A percentile compares a stretch with the other conserved stretches of the same genome.
phyloP scores from a whole-genome alignment of 2,113 vertebrate genomes.

The Stercorarius parasiticus region DNA sequence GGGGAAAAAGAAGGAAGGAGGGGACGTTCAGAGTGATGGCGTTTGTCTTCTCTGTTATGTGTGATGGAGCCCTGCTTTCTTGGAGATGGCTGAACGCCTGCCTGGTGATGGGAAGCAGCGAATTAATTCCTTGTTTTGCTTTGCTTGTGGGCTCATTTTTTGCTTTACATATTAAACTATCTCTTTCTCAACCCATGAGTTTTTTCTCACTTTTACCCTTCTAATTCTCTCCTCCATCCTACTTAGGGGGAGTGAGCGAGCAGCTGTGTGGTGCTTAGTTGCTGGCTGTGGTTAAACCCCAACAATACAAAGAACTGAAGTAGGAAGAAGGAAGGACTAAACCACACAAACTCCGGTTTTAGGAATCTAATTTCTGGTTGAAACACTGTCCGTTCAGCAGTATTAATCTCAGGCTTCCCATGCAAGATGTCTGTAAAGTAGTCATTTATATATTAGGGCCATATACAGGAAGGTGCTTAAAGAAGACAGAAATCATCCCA shows the following conservation, averaged over 20 bases:
- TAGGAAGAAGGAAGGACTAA: background rate
- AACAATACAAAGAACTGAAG: background rate
- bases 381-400: background rate
- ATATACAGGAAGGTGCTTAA: background rate
- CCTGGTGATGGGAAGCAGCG: accelerated
- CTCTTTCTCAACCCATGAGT: accelerated
- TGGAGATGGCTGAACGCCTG: background rate
- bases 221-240: background rate
- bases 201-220: background rate
- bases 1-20: background rate
- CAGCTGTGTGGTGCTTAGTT: background rate
- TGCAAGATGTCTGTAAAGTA: background rate
- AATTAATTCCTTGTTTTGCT: background rate
- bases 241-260: accelerated
- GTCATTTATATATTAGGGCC: background rate
- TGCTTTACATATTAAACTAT: background rate
- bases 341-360: background rate
- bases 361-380: background rate
- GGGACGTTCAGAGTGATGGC: accelerated
- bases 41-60: accelerated
- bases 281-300: accelerated
- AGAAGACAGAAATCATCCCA: background rate
- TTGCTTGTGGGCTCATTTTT: accelerated
- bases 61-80: background rate
- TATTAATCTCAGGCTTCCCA: background rate